Evolutionary conservation across 2,888 invertebrate species (phyloP).

Genomic region (Heteromurus nitidus): DNA sequence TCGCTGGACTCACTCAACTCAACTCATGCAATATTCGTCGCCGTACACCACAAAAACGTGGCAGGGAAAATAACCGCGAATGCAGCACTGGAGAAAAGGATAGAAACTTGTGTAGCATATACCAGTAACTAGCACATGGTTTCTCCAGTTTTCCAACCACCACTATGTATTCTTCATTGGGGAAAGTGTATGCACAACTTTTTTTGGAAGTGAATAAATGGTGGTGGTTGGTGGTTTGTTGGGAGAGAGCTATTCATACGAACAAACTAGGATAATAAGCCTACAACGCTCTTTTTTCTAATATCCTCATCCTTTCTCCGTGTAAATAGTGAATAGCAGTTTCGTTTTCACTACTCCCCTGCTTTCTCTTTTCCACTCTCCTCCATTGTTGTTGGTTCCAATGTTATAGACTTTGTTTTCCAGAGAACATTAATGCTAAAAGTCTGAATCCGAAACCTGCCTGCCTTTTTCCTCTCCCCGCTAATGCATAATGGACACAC

Average conservation of each 20-base stretch:
- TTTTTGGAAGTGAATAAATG: conserved; percentile 14
- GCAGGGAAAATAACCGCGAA: conserved; percentile 54
- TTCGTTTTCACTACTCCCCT: neutral
- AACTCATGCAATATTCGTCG: conserved; percentile 54
- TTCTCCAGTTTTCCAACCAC: no score
- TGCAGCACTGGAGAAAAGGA: neutral
- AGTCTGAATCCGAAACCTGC: conserved; percentile 9
- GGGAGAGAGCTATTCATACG: conserved; percentile 12
- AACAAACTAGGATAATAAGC: conserved; percentile 42
- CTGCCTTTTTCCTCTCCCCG: no score
- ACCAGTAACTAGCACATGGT: no score
- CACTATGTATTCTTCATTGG: neutral
- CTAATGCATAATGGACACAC: no score
- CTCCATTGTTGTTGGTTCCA: neutral
- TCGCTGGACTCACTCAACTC: conserved; percentile 55
- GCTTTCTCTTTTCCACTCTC: conserved; percentile 3
- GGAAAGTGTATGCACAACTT: neutral
- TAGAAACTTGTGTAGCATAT: no score
- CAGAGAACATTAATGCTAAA: neutral
- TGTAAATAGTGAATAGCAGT: neutral
- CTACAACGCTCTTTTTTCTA: neutral
- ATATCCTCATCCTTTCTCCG: no score
- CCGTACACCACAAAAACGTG: conserved; percentile 46
- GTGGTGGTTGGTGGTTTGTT: conserved; percentile 31
- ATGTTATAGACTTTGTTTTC: neutral